Evolutionary conservation across 2,113 vertebrate genomes (phyloP).

Genomic region (Acrocephalus arundinaceus): DNA sequence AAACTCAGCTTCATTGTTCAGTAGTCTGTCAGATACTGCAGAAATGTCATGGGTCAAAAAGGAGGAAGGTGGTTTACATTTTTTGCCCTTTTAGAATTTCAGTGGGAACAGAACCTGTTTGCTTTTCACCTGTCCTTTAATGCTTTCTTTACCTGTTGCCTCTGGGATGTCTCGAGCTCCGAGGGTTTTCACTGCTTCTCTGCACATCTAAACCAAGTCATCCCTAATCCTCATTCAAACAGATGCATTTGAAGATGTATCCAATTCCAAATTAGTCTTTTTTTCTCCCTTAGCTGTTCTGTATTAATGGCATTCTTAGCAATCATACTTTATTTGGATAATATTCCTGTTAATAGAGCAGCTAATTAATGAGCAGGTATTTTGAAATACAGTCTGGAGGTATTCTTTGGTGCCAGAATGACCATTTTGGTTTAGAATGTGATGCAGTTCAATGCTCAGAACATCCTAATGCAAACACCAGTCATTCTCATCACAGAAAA

Average conservation of each 20-base stretch:
- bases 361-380: neutral
- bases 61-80: neutral
- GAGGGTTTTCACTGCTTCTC: neutral
- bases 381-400: neutral
- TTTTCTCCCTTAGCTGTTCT: neutral
- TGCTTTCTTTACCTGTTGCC: neutral
- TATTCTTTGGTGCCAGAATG: neutral
- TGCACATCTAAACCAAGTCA: neutral
- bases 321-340: neutral
- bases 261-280: neutral
- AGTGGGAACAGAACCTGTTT: neutral
- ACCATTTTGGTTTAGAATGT: neutral
- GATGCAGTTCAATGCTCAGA: neutral
- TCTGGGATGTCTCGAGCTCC: neutral
- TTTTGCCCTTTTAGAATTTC: neutral
- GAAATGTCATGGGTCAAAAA: neutral
- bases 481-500: neutral
- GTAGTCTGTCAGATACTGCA: neutral
- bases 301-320: neutral
- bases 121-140: neutral
- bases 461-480: neutral
- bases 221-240: neutral
- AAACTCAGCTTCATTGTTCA: neutral
- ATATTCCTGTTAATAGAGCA: neutral
- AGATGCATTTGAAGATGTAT: neutral